These are phyloP conservation scores for Daphoenositta chrysoptera DNA, from an alignment of 2,113 vertebrate genomes.

Conservation along the genomic window DNA sequence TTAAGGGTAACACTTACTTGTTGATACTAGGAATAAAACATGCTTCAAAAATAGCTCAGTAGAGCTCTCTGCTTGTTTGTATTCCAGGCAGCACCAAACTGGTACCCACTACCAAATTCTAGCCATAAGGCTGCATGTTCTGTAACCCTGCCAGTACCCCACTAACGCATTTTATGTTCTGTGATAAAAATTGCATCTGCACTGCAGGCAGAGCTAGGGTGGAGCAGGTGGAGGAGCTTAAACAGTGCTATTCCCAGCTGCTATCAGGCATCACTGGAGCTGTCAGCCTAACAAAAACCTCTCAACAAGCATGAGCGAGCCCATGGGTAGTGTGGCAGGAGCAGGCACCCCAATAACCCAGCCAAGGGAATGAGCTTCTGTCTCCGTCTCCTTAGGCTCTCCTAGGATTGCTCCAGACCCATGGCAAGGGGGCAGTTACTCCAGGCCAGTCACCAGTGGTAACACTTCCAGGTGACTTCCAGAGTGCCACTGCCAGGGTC, in stretches of 20 bases:
- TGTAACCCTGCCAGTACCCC: neutral
- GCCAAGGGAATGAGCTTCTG: neutral
- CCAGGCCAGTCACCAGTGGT: accelerated
- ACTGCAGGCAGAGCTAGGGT: too few species aligned
- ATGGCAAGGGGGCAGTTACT: accelerated
- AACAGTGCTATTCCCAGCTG: accelerated
- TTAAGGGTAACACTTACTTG: neutral
- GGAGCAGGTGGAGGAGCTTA: neutral
- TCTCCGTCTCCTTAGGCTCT: neutral
- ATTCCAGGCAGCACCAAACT: neutral
- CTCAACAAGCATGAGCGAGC: neutral
- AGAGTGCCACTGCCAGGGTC: neutral
- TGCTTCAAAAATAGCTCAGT: neutral
- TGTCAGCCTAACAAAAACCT: accelerated
- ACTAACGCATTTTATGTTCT: neutral
- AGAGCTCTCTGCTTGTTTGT: neutral
- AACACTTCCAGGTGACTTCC: too few species aligned
- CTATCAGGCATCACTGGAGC: neutral
- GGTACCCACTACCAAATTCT: neutral
- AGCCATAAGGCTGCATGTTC: accelerated
- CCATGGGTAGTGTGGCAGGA: accelerated
- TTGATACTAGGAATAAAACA: neutral
- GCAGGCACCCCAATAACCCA: accelerated
- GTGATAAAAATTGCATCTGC: neutral
- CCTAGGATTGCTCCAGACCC: neutral